Evolutionary conservation across 2,888 invertebrate species (phyloP).

Genomic region (Cryptus viduatorius): DNA sequence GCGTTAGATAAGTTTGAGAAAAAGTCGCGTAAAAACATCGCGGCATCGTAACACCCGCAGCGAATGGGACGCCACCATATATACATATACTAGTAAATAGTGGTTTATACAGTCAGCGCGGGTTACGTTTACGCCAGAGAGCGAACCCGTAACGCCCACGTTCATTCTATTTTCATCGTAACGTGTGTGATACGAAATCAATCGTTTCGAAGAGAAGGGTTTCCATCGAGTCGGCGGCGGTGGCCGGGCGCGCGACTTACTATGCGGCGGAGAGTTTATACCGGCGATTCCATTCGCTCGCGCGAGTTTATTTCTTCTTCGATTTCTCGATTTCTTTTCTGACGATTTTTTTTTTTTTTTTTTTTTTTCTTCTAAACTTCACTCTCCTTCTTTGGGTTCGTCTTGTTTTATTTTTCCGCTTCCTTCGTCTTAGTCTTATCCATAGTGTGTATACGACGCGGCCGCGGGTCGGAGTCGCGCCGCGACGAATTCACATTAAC

Average conservation of each 20-base stretch:
- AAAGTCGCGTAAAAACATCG: background rate
- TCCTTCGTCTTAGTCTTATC: slow-evolving; percentile 44
- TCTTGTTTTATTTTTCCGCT: background rate
- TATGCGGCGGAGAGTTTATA: background rate
- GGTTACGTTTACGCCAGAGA: slow-evolving; percentile 50
- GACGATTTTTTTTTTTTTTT: slow-evolving; percentile 35
- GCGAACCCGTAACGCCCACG: slow-evolving; percentile 71
- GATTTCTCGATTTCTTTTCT: slow-evolving; percentile 12
- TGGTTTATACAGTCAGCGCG: slow-evolving; percentile 27
- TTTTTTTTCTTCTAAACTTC: slow-evolving; percentile 28
- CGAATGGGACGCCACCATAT: slow-evolving; percentile 2
- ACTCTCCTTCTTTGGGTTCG: slow-evolving; percentile 19
- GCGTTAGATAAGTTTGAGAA: background rate
- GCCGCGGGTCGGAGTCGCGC: slow-evolving; percentile 36
- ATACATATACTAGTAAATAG: slow-evolving; percentile 24
- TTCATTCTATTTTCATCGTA: slow-evolving; percentile 71
- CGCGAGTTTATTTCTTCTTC: slow-evolving; percentile 13
- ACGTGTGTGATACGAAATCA: slow-evolving; percentile 66
- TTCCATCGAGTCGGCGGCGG: slow-evolving; percentile 14
- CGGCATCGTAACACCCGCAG: slow-evolving; percentile 3
- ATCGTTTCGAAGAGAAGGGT: slow-evolving; percentile 55
- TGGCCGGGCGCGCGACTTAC: background rate
- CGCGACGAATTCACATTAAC: slow-evolving; percentile 60
- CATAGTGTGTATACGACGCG: slow-evolving; percentile 39
- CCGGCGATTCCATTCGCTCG: slow-evolving; percentile 4